These are phyloP conservation scores for Auanema freiburgensis DNA, from an alignment of 2,888 invertebrate genomes.

Conservation along the genomic window DNA sequence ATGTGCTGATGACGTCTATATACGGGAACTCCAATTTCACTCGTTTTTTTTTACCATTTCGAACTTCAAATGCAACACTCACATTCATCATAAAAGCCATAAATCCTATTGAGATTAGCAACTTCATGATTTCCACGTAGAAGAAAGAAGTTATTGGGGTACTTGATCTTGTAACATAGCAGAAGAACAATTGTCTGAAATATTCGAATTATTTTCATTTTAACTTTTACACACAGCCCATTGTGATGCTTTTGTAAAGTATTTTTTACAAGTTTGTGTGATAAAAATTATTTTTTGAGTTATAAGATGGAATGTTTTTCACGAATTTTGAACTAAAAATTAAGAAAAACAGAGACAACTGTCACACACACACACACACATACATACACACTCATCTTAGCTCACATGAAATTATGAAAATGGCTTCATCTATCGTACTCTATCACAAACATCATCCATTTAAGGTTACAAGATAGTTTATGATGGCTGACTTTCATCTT, in stretches of 20 bases:
- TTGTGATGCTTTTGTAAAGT: background rate
- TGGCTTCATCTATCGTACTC: background rate
- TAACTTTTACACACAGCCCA: background rate
- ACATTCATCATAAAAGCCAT: constrained; percentile 63
- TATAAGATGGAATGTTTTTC: background rate
- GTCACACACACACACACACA: background rate
- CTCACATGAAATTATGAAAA: background rate
- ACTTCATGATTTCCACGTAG: constrained; percentile 63
- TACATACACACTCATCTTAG: background rate
- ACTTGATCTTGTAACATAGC: constrained; percentile 63
- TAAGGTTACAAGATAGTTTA: background rate
- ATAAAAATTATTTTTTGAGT: background rate
- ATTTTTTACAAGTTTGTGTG: background rate
- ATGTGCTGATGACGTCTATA: no score
- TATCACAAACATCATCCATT: background rate
- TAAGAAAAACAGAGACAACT: background rate
- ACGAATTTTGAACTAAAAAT: background rate
- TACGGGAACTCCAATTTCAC: background rate
- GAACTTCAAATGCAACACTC: constrained; percentile 20
- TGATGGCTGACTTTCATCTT: no score
- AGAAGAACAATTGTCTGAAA: constrained; percentile 61
- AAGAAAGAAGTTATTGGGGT: constrained; percentile 62
- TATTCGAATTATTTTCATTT: background rate
- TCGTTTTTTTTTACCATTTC: no score
- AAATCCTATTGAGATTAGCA: constrained; percentile 58